A percentile compares a stretch with the other conserved stretches of the same genome.
Evolutionary conservation across 2,888 invertebrate genomes (phyloP).

Genomic region (Lithophane leautieri): DNA sequence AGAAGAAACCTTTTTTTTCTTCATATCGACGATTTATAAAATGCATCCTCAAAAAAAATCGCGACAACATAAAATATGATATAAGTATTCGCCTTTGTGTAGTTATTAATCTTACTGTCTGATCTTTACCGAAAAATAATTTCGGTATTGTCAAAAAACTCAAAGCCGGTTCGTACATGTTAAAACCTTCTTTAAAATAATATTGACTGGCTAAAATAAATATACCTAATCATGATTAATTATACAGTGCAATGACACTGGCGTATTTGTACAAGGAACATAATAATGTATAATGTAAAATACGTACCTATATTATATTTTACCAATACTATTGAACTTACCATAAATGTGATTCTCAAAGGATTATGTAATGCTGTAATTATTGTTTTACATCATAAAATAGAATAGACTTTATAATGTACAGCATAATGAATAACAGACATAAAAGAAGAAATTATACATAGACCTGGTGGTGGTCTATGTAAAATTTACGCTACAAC

Average conservation of each 20-base stretch:
- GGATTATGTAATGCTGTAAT: neutral
- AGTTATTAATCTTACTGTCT: slow-evolving; percentile 55
- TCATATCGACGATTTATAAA: neutral
- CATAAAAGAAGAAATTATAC: no score
- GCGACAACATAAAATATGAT: slow-evolving; percentile 42
- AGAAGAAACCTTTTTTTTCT: neutral
- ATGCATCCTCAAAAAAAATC: slow-evolving; percentile 8
- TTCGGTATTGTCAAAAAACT: slow-evolving; percentile 50
- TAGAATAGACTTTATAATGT: no score
- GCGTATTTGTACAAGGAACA: slow-evolving; percentile 25
- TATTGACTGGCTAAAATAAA: slow-evolving; percentile 61
- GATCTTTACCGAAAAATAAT: slow-evolving; percentile 62
- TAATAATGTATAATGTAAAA: neutral
- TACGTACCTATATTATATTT: no score
- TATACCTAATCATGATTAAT: slow-evolving; percentile 62
- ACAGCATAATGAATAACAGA: no score
- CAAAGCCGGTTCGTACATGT: slow-evolving; percentile 49
- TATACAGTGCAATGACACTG: slow-evolving; percentile 53
- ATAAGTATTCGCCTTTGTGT: slow-evolving; percentile 27
- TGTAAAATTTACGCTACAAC: no score
- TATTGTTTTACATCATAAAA: neutral
- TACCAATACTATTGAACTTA: neutral
- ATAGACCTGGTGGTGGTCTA: no score
- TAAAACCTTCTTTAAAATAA: slow-evolving; percentile 62
- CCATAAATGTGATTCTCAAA: neutral